Percentiles rank a stretch among this genome's conserved stretches.
phyloP scores from a whole-genome alignment of 2,113 vertebrate genomes.

The Piprites chloris region DNA sequence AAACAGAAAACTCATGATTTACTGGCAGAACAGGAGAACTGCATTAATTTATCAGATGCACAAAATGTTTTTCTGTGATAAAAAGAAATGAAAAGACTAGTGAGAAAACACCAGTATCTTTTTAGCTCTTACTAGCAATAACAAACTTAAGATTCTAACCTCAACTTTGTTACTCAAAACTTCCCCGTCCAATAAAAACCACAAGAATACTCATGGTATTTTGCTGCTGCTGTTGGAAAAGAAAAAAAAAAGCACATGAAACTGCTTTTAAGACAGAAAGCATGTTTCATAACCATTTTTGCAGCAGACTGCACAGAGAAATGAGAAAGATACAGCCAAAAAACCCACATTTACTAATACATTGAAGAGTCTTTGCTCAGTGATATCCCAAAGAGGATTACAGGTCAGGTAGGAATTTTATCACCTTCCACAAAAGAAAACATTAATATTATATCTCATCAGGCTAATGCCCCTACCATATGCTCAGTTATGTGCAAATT shows the following conservation, averaged over 20 bases:
- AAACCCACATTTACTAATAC: not conserved
- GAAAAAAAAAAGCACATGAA: not conserved
- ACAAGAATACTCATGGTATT: constrained; percentile 7
- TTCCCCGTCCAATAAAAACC: not conserved
- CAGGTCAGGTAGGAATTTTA: not conserved
- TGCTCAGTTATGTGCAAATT: not conserved
- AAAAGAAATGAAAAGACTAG: not conserved
- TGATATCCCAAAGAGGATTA: not conserved
- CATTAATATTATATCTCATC: not conserved
- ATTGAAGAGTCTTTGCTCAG: not conserved
- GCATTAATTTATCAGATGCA: not conserved
- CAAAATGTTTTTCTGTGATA: not conserved
- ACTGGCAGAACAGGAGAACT: not conserved
- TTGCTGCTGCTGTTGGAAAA: not conserved
- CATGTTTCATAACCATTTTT: not conserved
- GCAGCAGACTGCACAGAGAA: not conserved
- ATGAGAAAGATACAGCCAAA: not conserved
- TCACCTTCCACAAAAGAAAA: not conserved
- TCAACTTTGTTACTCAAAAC: constrained; percentile 9
- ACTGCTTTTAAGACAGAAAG: not conserved
- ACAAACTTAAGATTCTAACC: not conserved
- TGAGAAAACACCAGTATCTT: not conserved
- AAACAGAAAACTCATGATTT: not conserved
- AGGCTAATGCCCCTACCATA: not conserved
- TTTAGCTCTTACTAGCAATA: not conserved